Evolutionary conservation across 2,113 vertebrate species (phyloP).

Genomic region (Oreamnos americanus): DNA sequence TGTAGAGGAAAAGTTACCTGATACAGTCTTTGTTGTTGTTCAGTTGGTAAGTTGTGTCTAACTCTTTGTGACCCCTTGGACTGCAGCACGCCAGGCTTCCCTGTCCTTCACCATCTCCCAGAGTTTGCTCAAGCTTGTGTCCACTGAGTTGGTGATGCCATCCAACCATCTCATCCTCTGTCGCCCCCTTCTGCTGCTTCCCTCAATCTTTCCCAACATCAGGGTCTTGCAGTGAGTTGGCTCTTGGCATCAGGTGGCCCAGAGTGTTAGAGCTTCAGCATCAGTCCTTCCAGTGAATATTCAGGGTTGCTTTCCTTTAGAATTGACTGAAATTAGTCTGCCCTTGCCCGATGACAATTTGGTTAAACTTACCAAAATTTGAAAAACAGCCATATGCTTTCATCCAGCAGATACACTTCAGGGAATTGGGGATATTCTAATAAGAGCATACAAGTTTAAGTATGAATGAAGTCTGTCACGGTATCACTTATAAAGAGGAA

Average conservation of each 20-base stretch:
- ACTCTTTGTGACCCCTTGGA: neutral
- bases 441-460: neutral
- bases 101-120: neutral
- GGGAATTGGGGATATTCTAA: neutral
- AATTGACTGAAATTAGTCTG: neutral
- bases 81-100: neutral
- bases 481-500: neutral
- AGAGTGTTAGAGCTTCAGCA: neutral
- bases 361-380: neutral
- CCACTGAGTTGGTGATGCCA: neutral
- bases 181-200: neutral
- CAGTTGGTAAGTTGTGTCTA: neutral
- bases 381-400: neutral
- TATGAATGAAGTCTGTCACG: neutral
- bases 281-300: neutral
- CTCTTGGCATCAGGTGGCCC: neutral
- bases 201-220: neutral
- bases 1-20: neutral
- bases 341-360: neutral
- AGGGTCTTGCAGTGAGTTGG: neutral
- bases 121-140: neutral
- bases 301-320: neutral
- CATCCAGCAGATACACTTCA: neutral
- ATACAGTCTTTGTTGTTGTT: neutral
- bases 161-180: neutral